Conservation (phyloP, 1,140 invertebrate genomes). For the Panagrolaimus sp. region DNA sequence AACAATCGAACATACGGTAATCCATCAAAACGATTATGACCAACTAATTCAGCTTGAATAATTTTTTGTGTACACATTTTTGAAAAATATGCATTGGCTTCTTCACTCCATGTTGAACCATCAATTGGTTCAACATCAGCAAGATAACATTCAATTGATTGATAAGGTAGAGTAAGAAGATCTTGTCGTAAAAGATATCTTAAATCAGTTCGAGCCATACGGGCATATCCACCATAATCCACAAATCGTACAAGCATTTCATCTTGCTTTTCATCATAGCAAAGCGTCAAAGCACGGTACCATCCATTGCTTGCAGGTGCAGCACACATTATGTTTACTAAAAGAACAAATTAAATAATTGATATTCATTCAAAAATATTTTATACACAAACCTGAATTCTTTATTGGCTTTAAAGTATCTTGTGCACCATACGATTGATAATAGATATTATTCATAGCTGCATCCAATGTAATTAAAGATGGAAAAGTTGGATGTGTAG, state of each 20-base stretch:
- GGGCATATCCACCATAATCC: constrained; percentile 85
- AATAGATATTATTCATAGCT: constrained; percentile 64
- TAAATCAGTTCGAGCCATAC: constrained; percentile 70
- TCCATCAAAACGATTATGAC: constrained; percentile 26
- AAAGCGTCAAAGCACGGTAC: constrained; percentile 78
- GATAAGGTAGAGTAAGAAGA: constrained; percentile 85
- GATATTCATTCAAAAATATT: background rate
- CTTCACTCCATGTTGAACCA: constrained; percentile 63
- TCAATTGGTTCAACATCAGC: constrained; percentile 77
- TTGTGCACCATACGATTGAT: constrained; percentile 61
- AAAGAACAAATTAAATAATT: constrained; percentile 13
- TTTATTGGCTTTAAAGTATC: constrained; percentile 23
- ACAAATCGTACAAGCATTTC: constrained; percentile 75
- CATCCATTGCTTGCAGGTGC: constrained; percentile 75
- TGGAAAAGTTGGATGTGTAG: constrained; percentile 81
- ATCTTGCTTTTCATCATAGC: constrained; percentile 59
- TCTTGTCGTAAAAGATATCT: constrained; percentile 56
- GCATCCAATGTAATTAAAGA: constrained; percentile 72
- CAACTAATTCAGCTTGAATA: constrained; percentile 43
- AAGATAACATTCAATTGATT: constrained; percentile 85
- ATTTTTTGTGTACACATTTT: constrained; percentile 39
- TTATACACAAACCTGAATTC: background rate
- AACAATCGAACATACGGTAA: constrained; percentile 32
- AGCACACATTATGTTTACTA: constrained; percentile 79
- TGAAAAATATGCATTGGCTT: constrained; percentile 44